A percentile compares a stretch with the other conserved stretches of the same genome.
phyloP scores from a whole-genome alignment of 2,113 vertebrate species.

The Albula goreensis region DNA sequence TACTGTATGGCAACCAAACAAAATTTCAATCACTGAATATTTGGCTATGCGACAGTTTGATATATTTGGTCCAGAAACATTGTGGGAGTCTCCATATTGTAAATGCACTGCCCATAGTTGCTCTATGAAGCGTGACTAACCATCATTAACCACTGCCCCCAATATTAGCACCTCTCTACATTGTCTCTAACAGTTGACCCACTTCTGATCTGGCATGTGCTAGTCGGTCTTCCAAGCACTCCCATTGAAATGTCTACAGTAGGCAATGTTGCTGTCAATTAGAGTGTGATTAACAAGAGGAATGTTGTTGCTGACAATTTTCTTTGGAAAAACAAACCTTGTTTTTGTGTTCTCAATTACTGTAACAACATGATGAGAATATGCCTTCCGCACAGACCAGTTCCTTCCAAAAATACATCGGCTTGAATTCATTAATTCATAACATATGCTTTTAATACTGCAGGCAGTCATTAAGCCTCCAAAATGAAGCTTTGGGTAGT shows the following conservation, averaged over 20 bases:
- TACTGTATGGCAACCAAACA: no score
- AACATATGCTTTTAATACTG: neutral
- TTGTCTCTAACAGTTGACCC: conserved; percentile 21
- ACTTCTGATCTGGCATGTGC: conserved; percentile 24
- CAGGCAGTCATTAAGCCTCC: neutral
- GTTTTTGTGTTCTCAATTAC: neutral
- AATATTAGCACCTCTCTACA: conserved; percentile 8
- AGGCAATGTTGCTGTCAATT: conserved; percentile 6
- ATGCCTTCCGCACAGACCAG: neutral
- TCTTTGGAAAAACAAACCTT: neutral
- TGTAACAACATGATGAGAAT: neutral
- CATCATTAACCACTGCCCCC: neutral
- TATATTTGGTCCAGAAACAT: neutral
- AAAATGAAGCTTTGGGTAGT: neutral
- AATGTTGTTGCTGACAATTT: neutral
- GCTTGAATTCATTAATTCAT: neutral
- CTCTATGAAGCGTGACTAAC: neutral
- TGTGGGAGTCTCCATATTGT: neutral
- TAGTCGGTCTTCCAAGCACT: neutral
- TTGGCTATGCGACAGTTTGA: no score
- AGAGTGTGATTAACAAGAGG: neutral
- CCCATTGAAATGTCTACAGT: conserved; percentile 5
- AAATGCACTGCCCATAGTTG: neutral
- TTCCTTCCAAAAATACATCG: neutral
- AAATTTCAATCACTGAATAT: no score